Evolutionary conservation across 92 coral and sea anemone genomes (phyloP).

Genomic region (Plumapathes pennacea): DNA sequence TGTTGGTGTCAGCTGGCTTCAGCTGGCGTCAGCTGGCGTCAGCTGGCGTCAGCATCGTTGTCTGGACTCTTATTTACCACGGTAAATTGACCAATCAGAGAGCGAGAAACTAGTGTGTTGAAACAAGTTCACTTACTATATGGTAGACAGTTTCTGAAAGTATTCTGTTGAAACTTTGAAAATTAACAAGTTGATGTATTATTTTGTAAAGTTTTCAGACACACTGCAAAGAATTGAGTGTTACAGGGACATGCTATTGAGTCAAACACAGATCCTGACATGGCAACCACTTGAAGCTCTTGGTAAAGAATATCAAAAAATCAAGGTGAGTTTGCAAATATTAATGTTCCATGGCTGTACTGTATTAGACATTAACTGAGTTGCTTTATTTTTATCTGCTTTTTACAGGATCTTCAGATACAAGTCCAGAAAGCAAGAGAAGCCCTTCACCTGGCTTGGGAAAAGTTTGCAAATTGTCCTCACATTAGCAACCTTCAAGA

Average conservation of each 20-base stretch:
- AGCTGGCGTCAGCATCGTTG: too few species aligned
- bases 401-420: constrained; percentile 69
- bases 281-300: constrained; percentile 77
- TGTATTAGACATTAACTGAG: neutral
- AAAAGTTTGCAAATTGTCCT: constrained; percentile 85
- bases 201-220: constrained; percentile 77
- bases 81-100: too few species aligned
- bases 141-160: too few species aligned
- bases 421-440: constrained; percentile 87
- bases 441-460: constrained; percentile 90
- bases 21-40: too few species aligned
- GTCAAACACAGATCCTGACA: constrained; percentile 86
- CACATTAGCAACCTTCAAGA: constrained; percentile 81
- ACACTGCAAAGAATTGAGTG: constrained; percentile 97
- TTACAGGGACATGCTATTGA: constrained; percentile 91
- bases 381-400: neutral
- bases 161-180: too few species aligned
- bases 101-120: too few species aligned
- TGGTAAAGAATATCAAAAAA: constrained; percentile 85
- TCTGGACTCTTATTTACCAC: too few species aligned
- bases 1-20: too few species aligned
- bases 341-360: too few species aligned
- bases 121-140: too few species aligned
- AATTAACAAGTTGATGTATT: neutral
- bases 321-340: too few species aligned